Conservation (phyloP, 92 coral and sea anemone species). For the Metridium senile region DNA sequence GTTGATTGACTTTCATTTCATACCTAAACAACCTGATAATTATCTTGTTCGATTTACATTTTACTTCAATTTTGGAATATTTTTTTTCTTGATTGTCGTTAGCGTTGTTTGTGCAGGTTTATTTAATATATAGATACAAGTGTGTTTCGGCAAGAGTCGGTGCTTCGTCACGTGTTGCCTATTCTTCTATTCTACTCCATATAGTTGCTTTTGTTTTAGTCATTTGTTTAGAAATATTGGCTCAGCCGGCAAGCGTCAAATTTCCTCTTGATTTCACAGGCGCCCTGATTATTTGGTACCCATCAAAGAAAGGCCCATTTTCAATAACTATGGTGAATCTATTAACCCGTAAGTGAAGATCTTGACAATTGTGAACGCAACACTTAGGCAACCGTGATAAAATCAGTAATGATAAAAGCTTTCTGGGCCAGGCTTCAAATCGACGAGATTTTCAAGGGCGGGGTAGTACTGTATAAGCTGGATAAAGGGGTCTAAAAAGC, state of each 20-base stretch:
- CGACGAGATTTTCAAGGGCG: conserved; percentile 25
- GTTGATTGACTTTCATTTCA: conserved; percentile 23
- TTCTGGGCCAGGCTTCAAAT: conserved; percentile 17
- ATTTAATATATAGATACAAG: neutral
- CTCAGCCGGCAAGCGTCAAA: conserved; percentile 35
- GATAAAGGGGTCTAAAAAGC: conserved; percentile 11
- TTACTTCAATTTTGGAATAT: neutral
- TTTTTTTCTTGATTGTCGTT: conserved; percentile 1
- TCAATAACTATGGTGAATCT: conserved; percentile 28
- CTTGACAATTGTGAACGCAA: conserved; percentile 29
- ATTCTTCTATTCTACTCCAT: conserved; percentile 1
- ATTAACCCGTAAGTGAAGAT: conserved; percentile 27
- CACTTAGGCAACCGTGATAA: conserved; percentile 36
- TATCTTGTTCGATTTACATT: neutral
- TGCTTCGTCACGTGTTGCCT: conserved; percentile 21
- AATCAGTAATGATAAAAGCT: conserved; percentile 31
- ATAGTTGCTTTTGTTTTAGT: conserved; percentile 15
- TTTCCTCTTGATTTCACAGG: conserved; percentile 28
- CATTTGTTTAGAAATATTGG: conserved; percentile 35
- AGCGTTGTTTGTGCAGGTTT: neutral
- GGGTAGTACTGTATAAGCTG: conserved; percentile 18
- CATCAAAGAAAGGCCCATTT: neutral
- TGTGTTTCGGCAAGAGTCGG: neutral
- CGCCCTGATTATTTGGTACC: conserved; percentile 23
- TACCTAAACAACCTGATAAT: conserved; percentile 16